Conservation (phyloP, 2,888 invertebrate species). For the Cephus spinipes region DNA sequence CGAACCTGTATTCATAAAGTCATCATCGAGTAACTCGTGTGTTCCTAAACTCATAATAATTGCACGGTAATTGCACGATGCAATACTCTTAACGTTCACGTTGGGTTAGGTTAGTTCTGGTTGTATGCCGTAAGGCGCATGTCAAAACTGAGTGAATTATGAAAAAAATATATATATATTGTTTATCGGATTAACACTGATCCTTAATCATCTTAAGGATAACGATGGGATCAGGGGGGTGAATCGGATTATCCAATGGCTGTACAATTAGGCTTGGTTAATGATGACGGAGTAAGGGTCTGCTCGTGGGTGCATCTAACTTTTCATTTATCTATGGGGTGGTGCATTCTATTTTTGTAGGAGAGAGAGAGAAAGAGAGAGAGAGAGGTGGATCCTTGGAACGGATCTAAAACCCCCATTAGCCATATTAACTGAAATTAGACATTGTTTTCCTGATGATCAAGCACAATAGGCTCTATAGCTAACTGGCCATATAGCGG, state of each 20-base stretch:
- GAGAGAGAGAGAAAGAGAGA: conserved; percentile 12
- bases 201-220: background rate
- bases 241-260: background rate
- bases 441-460: conserved; percentile 50
- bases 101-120: background rate
- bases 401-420: conserved; percentile 38
- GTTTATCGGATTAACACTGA: conserved; percentile 9
- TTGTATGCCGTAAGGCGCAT: background rate
- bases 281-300: background rate
- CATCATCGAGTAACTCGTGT: conserved; percentile 54
- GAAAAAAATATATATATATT: background rate
- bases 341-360: background rate
- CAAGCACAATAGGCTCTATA: conserved; percentile 6
- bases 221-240: background rate
- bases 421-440: conserved; percentile 57
- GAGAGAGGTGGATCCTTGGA: background rate
- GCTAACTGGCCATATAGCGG: conserved; percentile 23
- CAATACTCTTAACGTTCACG: background rate
- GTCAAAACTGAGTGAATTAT: background rate
- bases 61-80: background rate
- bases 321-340: background rate
- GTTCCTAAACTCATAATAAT: background rate
- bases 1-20: conserved; percentile 57
- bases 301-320: background rate
- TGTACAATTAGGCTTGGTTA: background rate